Percentiles rank a stretch among this genome's conserved stretches.
These are phyloP conservation scores for Cyanoramphus novaezelandiae DNA, from an alignment of 2,113 vertebrate genomes.

Conservation along the genomic window DNA sequence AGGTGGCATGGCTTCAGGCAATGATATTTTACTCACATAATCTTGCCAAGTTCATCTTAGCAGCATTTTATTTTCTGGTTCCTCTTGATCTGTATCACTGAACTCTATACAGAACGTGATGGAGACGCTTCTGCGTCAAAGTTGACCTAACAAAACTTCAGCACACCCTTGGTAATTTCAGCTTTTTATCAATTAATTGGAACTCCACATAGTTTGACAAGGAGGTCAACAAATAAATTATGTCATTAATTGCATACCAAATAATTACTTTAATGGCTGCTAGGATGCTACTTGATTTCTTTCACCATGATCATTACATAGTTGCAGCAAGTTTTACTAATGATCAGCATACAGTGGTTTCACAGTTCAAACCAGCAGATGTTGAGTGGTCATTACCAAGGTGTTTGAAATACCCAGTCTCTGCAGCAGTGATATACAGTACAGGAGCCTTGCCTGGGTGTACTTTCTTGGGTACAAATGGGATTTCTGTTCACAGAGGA, in stretches of 20 bases:
- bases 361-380: not conserved
- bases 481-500: not conserved
- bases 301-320: not conserved
- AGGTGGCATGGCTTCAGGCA: not conserved
- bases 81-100: not conserved
- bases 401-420: not conserved
- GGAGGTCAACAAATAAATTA: not conserved
- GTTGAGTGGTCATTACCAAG: not conserved
- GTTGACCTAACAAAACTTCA: not conserved
- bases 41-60: not conserved
- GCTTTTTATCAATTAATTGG: not conserved
- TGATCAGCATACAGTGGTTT: rapidly evolving
- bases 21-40: not conserved
- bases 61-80: not conserved
- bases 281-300: not conserved
- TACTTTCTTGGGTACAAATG: not conserved
- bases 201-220: not conserved
- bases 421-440: not conserved
- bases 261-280: not conserved
- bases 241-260: not conserved
- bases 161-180: not conserved
- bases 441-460: not conserved
- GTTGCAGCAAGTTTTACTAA: not conserved
- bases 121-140: not conserved
- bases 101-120: not conserved